Conservation (phyloP, 1,140 invertebrate genomes). For the Heliconius hewitsoni region DNA sequence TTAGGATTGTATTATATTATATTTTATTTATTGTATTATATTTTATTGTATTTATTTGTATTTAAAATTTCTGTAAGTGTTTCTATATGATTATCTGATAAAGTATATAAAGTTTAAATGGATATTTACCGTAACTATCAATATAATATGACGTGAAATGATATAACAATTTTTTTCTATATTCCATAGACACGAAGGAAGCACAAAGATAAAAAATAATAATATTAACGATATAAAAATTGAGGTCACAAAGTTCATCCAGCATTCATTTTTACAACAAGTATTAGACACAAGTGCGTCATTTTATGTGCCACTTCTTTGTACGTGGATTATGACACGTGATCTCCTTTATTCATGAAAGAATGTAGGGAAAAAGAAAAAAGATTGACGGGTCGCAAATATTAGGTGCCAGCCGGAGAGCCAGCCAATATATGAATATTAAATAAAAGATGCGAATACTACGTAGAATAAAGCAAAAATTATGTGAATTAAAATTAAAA, state of each 20-base stretch:
- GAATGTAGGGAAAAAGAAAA: constrained; percentile 30
- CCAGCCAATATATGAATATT: constrained; percentile 22
- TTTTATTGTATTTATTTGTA: no score
- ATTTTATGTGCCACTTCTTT: constrained; percentile 70
- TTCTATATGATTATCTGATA: no score
- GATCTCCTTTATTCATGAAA: constrained; percentile 67
- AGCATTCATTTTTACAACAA: constrained; percentile 65
- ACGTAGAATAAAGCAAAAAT: not conserved
- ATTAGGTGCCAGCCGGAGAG: constrained; percentile 21
- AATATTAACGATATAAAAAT: constrained; percentile 9
- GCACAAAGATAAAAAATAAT: not conserved
- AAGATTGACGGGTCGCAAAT: constrained; percentile 35
- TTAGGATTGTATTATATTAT: no score
- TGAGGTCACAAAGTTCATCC: constrained; percentile 18
- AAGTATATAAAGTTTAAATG: not conserved
- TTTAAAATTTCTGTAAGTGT: no score
- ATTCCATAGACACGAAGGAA: not conserved
- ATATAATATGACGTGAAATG: not conserved
- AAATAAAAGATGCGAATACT: not conserved
- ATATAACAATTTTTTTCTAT: not conserved
- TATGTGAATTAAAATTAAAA: no score
- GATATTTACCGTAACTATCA: no score
- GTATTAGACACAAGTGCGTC: constrained; percentile 47
- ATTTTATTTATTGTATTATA: no score
- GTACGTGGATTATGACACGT: constrained; percentile 75